Evolutionary conservation across 2,888 invertebrate species (phyloP).

Genomic region (Keiferia lycopersicella): DNA sequence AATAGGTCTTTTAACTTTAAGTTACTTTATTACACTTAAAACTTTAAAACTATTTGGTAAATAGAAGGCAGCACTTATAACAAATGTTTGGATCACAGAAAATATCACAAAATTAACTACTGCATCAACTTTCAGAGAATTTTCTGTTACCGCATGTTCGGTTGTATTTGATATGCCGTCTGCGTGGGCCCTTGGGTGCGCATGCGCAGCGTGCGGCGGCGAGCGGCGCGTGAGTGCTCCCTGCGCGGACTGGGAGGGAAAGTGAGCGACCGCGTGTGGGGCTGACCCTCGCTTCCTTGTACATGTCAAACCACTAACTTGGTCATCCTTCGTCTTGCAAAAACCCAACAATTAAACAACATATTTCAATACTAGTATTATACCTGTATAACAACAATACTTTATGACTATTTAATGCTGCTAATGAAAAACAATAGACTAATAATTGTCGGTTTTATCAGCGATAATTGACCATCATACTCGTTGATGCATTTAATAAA

Average conservation of each 20-base stretch:
- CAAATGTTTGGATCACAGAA: constrained; percentile 21
- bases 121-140: constrained; percentile 12
- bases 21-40: background rate
- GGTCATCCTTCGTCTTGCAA: constrained; percentile 36
- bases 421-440: constrained; percentile 1
- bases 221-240: constrained; percentile 55
- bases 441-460: constrained; percentile 6
- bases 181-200: constrained; percentile 19
- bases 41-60: constrained; percentile 1
- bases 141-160: constrained; percentile 30
- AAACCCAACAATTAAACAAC: constrained; percentile 25
- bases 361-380: background rate
- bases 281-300: constrained; percentile 54
- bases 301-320: constrained; percentile 35
- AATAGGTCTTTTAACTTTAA: background rate
- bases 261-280: constrained; percentile 48
- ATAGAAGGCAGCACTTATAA: background rate
- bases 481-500: background rate
- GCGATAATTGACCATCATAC: background rate
- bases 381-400: background rate
- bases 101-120: constrained; percentile 24
- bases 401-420: constrained; percentile 18
- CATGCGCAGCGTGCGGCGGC: constrained; percentile 39
- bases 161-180: constrained; percentile 4
- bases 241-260: constrained; percentile 67